These are phyloP conservation scores for Periophthalmus modestus DNA, from an alignment of 2,113 vertebrate species.

Conservation along the genomic window DNA sequence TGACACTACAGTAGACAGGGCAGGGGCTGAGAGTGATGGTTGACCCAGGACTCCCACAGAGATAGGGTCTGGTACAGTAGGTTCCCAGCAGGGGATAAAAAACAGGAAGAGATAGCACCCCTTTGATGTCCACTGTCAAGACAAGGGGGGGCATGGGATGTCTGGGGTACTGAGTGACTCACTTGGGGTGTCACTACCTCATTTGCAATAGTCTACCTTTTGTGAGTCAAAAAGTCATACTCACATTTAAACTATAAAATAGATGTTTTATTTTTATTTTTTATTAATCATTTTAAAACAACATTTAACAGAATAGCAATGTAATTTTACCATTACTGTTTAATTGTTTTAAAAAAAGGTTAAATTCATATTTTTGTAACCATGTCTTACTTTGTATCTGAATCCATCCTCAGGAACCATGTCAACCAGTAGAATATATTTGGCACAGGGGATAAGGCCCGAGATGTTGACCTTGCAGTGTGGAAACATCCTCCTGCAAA, in stretches of 20 bases:
- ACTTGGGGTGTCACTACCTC: background rate
- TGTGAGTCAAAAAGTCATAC: background rate
- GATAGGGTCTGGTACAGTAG: conserved; percentile 61
- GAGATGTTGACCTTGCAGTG: conserved; percentile 88
- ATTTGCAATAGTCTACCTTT: background rate
- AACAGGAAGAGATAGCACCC: conserved; percentile 80
- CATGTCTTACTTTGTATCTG: conserved; percentile 84
- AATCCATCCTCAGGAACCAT: conserved; percentile 88
- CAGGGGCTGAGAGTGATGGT: conserved; percentile 38
- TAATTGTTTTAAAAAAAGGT: no score
- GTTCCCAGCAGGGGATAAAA: conserved; percentile 74
- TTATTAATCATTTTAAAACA: no score
- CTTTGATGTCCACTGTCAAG: conserved; percentile 77
- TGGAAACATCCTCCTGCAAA: conserved; percentile 89
- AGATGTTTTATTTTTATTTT: no score
- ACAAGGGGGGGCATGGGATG: conserved; percentile 24
- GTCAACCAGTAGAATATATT: conserved; percentile 90
- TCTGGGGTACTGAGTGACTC: conserved; percentile 7
- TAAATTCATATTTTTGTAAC: background rate
- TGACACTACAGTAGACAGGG: conserved; percentile 7
- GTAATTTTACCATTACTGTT: no score
- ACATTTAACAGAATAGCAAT: background rate
- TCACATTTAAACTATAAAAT: no score
- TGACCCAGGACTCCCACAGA: conserved; percentile 63
- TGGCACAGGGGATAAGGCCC: conserved; percentile 85